Evolutionary conservation across 2,888 invertebrate species (phyloP).

Genomic region (Panopea generosa): DNA sequence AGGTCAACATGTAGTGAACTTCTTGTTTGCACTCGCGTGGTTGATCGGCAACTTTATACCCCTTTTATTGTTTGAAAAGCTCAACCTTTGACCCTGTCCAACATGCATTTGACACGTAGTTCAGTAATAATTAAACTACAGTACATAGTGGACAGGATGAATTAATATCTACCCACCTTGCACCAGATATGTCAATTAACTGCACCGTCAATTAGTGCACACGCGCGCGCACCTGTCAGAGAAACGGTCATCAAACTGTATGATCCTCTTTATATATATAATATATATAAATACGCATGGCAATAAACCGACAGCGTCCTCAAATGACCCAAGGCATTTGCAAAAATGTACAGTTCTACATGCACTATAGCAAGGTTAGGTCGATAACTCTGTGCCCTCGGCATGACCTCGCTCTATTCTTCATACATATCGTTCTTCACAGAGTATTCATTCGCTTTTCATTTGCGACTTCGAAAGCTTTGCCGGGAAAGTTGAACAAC

Average conservation of each 20-base stretch:
- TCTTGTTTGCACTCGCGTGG: no score
- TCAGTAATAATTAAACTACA: neutral
- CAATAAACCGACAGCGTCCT: slow-evolving; percentile 41
- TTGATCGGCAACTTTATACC: no score
- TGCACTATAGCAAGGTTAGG: slow-evolving; percentile 41
- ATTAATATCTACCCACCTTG: slow-evolving; percentile 9
- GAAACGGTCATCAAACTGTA: slow-evolving; percentile 3
- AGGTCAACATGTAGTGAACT: no score
- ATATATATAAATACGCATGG: no score
- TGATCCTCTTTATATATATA: no score
- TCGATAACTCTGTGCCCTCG: slow-evolving; percentile 56
- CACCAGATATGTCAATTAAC: slow-evolving; percentile 12
- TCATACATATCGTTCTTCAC: neutral
- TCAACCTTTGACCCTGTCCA: slow-evolving; percentile 17
- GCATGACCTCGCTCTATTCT: slow-evolving; percentile 37
- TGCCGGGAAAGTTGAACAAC: no score
- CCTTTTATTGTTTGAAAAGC: slow-evolving; percentile 2
- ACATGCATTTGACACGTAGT: slow-evolving; percentile 17
- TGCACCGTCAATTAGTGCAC: slow-evolving; percentile 11
- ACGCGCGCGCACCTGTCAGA: slow-evolving; percentile 18
- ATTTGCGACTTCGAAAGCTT: no score
- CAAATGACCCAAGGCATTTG: slow-evolving; percentile 38
- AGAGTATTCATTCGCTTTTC: no score
- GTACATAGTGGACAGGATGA: neutral
- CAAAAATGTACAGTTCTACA: slow-evolving; percentile 1